Evolutionary conservation across 2,113 vertebrate genomes (phyloP), one percentile per base, ranked within the genome.

Genomic region (Conger conger): DNA sequence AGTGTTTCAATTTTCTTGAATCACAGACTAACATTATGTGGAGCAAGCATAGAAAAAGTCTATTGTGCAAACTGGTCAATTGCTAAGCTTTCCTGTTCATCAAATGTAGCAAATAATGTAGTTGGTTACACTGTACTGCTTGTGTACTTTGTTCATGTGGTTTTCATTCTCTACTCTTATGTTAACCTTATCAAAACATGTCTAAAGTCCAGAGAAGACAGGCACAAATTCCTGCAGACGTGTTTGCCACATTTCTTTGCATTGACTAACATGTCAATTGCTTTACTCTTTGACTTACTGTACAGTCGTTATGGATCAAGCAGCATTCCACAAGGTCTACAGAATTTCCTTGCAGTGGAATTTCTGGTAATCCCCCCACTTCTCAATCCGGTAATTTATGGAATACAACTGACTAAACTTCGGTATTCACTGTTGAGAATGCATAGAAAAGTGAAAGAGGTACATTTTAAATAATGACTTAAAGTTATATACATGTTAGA

Each of bases 51-150:
- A 27, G 53, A 86, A 15, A 85, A 85, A 5, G 73, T 87, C 0
- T 87, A 87, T 40, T 87, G 86, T 79, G 81, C 82, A 38, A 87
- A 85, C 77, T 86, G 82, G 33, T 86, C 85, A 16, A 33, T 79
- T 68, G 30, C 79, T 15, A 68, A 23, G 33, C 53, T 77, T 36
- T 36, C 82, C 77, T 83, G 82, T 45, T 53, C 30, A 36, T 50
- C 82, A 35, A 76, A 17, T 35, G 35, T 13, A 50, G 63, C 15
- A 0, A 50, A 27, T 76, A 23, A 83, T 76, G 42, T 83, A 3
- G 1, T 77, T 3, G 82, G 63, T n/a, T 83, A 76, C 45, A 17
- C 35, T 4, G 36, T 20, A 36, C 35, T 84, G 11, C 3, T 80
- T 81, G 35, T 80, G 11, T 86, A 80, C 81, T 76, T 84, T 0